Evolutionary conservation across 2,113 vertebrate species (phyloP).

Genomic region (Caranx melampygus): DNA sequence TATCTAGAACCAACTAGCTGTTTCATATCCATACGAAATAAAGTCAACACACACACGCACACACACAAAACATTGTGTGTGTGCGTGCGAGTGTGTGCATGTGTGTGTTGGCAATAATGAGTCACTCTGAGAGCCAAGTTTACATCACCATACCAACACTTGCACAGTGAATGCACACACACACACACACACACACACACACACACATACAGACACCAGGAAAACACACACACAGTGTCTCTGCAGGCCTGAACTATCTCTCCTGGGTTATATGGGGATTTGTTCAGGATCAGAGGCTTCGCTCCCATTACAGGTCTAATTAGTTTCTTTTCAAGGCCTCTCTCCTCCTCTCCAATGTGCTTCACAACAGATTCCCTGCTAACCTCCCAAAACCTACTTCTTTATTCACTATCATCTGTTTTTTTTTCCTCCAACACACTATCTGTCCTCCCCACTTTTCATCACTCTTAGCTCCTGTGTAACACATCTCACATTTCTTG

Average conservation of each 20-base stretch:
- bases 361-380: slow-evolving; percentile 45
- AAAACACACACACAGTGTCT: slow-evolving; percentile 44
- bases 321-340: slow-evolving; percentile 65
- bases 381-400: slow-evolving; percentile 52
- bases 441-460: background rate
- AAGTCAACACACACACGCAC: too few relatives aligned
- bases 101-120: slow-evolving; percentile 32
- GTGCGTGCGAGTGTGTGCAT: background rate
- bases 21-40: background rate
- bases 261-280: slow-evolving; percentile 66
- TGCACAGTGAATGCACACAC: slow-evolving; percentile 20
- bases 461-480: slow-evolving; percentile 2
- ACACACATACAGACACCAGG: slow-evolving; percentile 19
- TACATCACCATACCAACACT: slow-evolving; percentile 39
- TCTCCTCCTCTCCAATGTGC: slow-evolving; percentile 23
- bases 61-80: too few relatives aligned
- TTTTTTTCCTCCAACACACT: slow-evolving; percentile 1
- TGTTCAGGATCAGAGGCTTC: slow-evolving; percentile 73
- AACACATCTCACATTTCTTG: slow-evolving; percentile 8
- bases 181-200: background rate
- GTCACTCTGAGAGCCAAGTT: slow-evolving; percentile 39
- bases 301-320: slow-evolving; percentile 69
- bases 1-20: background rate
- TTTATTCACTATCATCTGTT: slow-evolving; percentile 35
- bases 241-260: slow-evolving; percentile 50